Evolutionary conservation across 2,113 vertebrate genomes (phyloP), one percentile per base, ranked within the genome.

Genomic region (Gracilinanus agilis): DNA sequence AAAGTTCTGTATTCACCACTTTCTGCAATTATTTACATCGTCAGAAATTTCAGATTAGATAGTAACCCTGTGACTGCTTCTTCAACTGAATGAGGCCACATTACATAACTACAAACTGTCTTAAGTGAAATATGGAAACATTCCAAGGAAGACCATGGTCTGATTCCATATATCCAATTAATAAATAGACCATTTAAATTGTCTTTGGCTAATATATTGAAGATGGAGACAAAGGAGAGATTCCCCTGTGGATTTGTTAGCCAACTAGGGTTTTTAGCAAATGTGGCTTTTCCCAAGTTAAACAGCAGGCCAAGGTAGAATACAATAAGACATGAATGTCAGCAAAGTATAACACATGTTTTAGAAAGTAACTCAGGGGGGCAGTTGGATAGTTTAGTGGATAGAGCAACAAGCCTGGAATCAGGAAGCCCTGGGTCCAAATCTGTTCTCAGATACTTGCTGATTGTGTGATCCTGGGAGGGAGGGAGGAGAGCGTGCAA

Each of bases 171-270:
- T 49, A 49, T 49, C 49, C 49, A 49, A 49, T n/a, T 49, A 49
- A 49, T 49, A 49, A 49, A 49, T 49, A 49, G 49, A 49, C 49
- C 49, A 93, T 0, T 4, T 54, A 94, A 92, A 16, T 89, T 58
- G 19, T 56, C 55, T 94, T 55, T 11, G 3, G 8, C 53, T 67
- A 88, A 93, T 56, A 91, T 54, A 23, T 29, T 94, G 54, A 53
- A 88, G 23, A 13, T 93, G 67, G 94, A 95, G 44, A 97, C 94
- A 96, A 96, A 93, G 25, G 58, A 96, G 93, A 95, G 90, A 89
- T 90, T 88, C 75, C 53, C 54, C 55, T 27, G 44, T 93, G 53
- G 24, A 92, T 92, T 19, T 75, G 21, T 44, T 94, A 89, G 23
- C 53, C 92, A 93, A 90, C 89, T 54, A 91, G 92, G 91, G 93